phyloP scores from a whole-genome alignment of 2,797 vertebrate species.

The Ptychadena robeensis region DNA sequence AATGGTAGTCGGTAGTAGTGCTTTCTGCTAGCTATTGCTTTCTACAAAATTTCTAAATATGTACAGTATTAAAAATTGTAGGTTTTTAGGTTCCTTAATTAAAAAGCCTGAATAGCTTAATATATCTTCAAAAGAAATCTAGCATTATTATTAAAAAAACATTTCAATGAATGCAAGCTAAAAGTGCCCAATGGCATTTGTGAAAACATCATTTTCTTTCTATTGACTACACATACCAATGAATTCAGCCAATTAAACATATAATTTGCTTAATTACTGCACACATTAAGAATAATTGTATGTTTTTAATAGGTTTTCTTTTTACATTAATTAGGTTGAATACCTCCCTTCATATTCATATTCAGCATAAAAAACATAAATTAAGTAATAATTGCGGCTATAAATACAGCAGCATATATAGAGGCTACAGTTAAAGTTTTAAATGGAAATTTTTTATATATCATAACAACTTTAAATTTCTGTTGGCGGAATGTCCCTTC shows the following conservation, averaged over 20 bases:
- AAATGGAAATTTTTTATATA: background rate
- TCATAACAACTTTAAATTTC: background rate
- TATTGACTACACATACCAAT: background rate
- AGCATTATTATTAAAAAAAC: slow-evolving; percentile 7
- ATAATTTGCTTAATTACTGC: slow-evolving; percentile 17
- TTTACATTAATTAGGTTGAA: slow-evolving; percentile 6
- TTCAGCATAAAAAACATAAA: background rate
- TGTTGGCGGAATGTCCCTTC: background rate
- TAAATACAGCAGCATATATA: background rate
- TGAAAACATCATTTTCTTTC: background rate
- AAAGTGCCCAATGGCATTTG: background rate
- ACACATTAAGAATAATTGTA: slow-evolving; percentile 16
- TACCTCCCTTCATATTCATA: background rate
- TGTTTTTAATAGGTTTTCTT: background rate
- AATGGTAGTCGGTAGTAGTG: background rate
- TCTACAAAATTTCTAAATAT: background rate
- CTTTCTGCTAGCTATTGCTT: background rate
- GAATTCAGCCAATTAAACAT: slow-evolving; percentile 24
- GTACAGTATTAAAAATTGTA: background rate
- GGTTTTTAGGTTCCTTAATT: background rate
- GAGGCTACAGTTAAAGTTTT: background rate
- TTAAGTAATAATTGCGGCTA: background rate
- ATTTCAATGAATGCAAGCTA: slow-evolving; percentile 11
- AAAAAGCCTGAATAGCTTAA: background rate
- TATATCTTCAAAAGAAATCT: background rate